Conservation (phyloP, 2,797 vertebrate species). For the Botia kubotai region DNA sequence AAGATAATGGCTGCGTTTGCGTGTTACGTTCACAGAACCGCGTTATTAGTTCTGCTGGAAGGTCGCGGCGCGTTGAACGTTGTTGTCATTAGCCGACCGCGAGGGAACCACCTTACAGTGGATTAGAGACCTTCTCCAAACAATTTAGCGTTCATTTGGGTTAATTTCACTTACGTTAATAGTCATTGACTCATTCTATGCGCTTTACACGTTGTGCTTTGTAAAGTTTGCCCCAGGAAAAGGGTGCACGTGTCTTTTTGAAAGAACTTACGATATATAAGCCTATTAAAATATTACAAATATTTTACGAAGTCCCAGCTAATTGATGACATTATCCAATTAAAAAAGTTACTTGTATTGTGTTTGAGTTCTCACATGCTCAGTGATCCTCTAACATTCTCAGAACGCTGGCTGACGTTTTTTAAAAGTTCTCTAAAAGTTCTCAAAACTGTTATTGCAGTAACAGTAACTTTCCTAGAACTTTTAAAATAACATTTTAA, state of each 20-base stretch:
- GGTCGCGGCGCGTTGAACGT: neutral
- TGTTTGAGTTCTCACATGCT: too few species aligned
- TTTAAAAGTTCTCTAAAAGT: too few species aligned
- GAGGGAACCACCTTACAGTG: constrained; percentile 75
- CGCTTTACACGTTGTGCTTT: neutral
- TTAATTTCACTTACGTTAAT: constrained; percentile 58
- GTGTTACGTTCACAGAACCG: neutral
- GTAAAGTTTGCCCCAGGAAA: neutral
- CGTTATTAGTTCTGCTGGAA: constrained; percentile 8
- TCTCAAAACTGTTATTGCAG: too few species aligned
- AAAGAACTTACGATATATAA: neutral
- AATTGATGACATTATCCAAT: too few species aligned
- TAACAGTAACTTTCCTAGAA: too few species aligned
- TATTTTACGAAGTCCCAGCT: too few species aligned
- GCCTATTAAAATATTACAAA: too few species aligned
- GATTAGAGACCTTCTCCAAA: constrained; percentile 68
- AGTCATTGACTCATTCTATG: neutral
- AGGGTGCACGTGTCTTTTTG: neutral
- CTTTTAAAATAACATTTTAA: too few species aligned
- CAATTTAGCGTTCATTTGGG: constrained; percentile 63
- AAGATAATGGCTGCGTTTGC: neutral
- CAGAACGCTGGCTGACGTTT: too few species aligned
- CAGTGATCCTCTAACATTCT: too few species aligned
- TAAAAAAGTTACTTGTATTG: too few species aligned
- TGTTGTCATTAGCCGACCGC: neutral